Evolutionary conservation across 2,113 vertebrate genomes (phyloP), one percentile per base, ranked within the genome.

Genomic region (Oxyruncus cristatus): DNA sequence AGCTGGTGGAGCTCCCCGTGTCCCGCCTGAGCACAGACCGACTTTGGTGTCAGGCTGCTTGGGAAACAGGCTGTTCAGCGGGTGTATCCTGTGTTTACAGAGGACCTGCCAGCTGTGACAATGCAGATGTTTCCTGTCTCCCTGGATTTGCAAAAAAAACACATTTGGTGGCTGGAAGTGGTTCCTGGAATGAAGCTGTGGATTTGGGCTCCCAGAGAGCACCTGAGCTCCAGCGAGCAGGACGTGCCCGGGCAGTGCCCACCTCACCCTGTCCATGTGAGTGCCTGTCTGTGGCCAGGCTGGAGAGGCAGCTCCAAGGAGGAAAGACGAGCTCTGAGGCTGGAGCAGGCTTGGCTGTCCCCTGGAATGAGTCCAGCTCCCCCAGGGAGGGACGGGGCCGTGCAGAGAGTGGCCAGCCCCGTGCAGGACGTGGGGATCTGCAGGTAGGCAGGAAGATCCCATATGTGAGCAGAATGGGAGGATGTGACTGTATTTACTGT

Each of bases 51-150:
- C 18, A 21, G 47, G 33, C 10, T 52, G 50, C 26, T 71, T 71
- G 58, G 90, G 94, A 91, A 75, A 56, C 9, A 0, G 12, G 16
- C 71, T 87, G 88, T 78, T 75, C 59, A 70, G 63, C 6, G 68
- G 37, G 39, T 2, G 3, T 22, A 80, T 97, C 96, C 95, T 92
- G 96, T 95, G 87, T 90, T 82, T 89, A 82, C 1, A 16, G 68
- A 90, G 83, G 66, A 33, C 22, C 39, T 0, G 3, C 86, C 91
- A 95, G 78, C 75, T 92, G 32, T 24, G 53, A 59, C 83, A 67
- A 19, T 86, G 75, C 96, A 97, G 96, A 92, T 92, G 95, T 96
- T 97, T 97, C 96, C 97, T 97, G 92, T 68, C 85, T 89, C 81
- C 53, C 58, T 24, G 47, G 67, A 72, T 24, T 68, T 80, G 88